Evolutionary conservation across 1,140 invertebrate species (phyloP), one percentile per base, ranked within the genome.

Genomic region (Mamestra configurata): DNA sequence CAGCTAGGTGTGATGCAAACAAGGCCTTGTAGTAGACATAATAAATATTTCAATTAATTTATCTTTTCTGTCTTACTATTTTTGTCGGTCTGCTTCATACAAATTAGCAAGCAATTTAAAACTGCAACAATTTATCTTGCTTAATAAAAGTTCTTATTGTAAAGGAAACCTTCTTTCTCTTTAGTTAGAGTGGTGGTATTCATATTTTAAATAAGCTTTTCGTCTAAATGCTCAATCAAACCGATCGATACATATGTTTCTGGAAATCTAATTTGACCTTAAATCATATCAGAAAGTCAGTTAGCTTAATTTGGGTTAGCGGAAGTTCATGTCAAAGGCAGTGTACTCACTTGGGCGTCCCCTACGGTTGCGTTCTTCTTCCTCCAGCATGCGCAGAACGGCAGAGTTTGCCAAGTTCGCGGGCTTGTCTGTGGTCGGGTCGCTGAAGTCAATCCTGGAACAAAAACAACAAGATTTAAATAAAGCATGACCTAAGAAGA

Each of bases 331-430:
- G 6, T 37, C 40, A 3, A 43, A 35, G 37, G 40, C 24, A n/a
- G 68, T 31, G 4, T 27, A 95, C 96, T 96, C 95, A 97, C 97
- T 96, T 53, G 96, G 95, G 80, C 95, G 94, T 73, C 95, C 95
- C 86, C 95, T 95, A 79, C 94, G 94, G 79, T 96, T 95, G 86
- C 96, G 95, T 94, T 98, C 97, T 89, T 98, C 97, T 89, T 98
- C 97, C 87, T 98, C 97, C 27, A 98, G 95, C 96, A 98, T 97
- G 53, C 97, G 96, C 61, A 98, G 93, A 66, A 98, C 97, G 49
- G 97, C 97, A 24, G 97, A 98, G 89, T 98, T 98, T 84, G 97
- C 97, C 84, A 98, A 94, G 93, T 98, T 98, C 37, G 96, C 92
- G 35, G 97, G 97, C 88, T 97, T 98, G 20, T 96, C 95, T 81